These are phyloP conservation scores for Echinometra lucunter DNA, from an alignment of 53 echinoderm and acorn worm genomes.

Conservation along the genomic window DNA sequence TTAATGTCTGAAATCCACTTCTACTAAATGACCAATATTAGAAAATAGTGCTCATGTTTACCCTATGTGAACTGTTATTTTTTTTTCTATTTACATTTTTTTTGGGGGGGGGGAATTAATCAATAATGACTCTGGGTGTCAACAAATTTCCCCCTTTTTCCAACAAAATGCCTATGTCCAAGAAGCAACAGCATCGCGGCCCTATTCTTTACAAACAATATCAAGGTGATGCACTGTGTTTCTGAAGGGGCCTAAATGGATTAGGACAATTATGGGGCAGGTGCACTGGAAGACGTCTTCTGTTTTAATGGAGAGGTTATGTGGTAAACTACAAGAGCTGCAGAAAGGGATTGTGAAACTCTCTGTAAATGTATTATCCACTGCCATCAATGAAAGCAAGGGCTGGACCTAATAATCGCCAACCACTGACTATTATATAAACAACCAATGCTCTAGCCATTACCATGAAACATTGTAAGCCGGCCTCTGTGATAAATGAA, in stretches of 20 bases:
- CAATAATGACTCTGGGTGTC: not conserved
- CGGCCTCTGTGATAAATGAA: not conserved
- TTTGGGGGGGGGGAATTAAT: too few relatives aligned
- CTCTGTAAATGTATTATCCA: not conserved
- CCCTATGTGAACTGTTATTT: too few relatives aligned
- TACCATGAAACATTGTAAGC: not conserved
- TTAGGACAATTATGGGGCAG: conserved; percentile 30
- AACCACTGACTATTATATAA: not conserved
- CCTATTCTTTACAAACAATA: not conserved
- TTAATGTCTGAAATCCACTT: too few relatives aligned
- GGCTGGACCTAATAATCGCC: not conserved
- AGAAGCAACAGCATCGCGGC: not conserved
- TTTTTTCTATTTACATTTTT: too few relatives aligned
- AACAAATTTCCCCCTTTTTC: not conserved
- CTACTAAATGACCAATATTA: too few relatives aligned
- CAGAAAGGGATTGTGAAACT: too few relatives aligned
- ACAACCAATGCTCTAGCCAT: not conserved
- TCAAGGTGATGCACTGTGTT: not conserved
- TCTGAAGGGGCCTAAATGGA: not conserved
- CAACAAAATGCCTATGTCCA: not conserved
- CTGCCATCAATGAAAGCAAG: not conserved
- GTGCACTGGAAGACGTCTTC: conserved; percentile 28
- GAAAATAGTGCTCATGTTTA: too few relatives aligned
- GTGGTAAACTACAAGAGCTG: too few relatives aligned
- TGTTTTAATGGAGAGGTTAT: not conserved